These are phyloP conservation scores for Acanthisitta chloris DNA, from an alignment of 2,113 vertebrate species.

Conservation along the genomic window DNA sequence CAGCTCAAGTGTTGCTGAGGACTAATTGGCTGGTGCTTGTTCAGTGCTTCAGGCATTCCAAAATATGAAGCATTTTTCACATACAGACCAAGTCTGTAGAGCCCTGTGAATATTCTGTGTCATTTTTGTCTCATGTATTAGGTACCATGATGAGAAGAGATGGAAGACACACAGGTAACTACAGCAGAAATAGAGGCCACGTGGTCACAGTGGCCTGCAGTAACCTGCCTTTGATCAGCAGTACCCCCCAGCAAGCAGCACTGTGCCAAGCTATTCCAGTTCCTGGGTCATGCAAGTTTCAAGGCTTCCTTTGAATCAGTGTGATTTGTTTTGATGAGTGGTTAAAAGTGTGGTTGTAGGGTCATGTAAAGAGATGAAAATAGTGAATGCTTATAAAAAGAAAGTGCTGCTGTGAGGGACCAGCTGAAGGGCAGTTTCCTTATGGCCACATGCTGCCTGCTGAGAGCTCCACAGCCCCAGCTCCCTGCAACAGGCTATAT, in stretches of 20 bases:
- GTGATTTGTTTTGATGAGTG: background rate
- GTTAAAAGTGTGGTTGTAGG: background rate
- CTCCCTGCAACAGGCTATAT: background rate
- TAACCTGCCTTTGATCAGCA: background rate
- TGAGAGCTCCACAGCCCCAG: background rate
- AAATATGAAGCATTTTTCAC: background rate
- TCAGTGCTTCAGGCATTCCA: background rate
- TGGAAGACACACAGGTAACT: background rate
- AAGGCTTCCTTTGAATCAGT: background rate
- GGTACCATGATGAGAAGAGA: background rate
- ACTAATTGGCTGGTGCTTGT: background rate
- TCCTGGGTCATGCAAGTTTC: background rate
- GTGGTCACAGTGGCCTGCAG: background rate
- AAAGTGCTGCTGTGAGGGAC: background rate
- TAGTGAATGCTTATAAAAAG: background rate
- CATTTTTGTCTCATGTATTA: background rate
- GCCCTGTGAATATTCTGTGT: background rate
- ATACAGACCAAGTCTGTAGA: background rate
- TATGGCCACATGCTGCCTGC: fast-evolving
- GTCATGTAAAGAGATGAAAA: background rate
- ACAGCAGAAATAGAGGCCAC: background rate
- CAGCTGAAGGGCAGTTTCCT: background rate
- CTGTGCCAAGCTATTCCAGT: background rate
- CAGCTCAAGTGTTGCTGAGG: background rate
- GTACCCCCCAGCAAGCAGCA: background rate